Evolutionary conservation across 2,113 vertebrate species (phyloP), one percentile per base, ranked within the genome.

Genomic region (Nothoprocta perdicaria): DNA sequence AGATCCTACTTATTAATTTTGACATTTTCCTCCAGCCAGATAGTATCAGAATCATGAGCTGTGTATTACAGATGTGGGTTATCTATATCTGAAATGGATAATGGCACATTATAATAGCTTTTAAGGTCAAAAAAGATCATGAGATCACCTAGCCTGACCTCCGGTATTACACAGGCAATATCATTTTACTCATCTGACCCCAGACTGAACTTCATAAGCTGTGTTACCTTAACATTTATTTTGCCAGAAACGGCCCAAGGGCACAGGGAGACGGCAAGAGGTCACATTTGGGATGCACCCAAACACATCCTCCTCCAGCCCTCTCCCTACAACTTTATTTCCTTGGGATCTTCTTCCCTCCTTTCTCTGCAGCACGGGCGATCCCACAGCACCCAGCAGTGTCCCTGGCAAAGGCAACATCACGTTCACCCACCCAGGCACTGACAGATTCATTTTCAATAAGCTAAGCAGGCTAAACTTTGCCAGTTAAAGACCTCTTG

Each of bases 1-100:
- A 74, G 33, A 89, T 74, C 63, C 43, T 10, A n/a, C 27, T 83
- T 69, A 89, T 18, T 78, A 85, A 83, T 90, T 89, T 2, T 95
- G 91, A 87, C 72, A 4, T 68, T 50, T 87, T 81, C 73, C 65
- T 85, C 55, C n/a, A 92, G 55, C 27, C 9, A 84, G 84, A 69
- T 3, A 76, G 18, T 15, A 82, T 43, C 45, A 26, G 66, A 86
- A 89, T 62, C 46, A 79, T 29, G 50, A 88, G 76, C 58, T 82
- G 24, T 8, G 7, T 43, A 18, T 55, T 76, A 86, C 74, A 94
- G 67, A 76, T 52, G 55, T 29, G 41, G 12, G 52, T 52, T 89
- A 67, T 26, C 55, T 38, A 33, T n/a, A 90, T 31, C 50, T 87
- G 29, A 89, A 95, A 83, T 8, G 60, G 45, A 69, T 84, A 92